Evolutionary conservation across 92 coral and sea anemone genomes (phyloP).

Genomic region (Phenganax stokvisi): DNA sequence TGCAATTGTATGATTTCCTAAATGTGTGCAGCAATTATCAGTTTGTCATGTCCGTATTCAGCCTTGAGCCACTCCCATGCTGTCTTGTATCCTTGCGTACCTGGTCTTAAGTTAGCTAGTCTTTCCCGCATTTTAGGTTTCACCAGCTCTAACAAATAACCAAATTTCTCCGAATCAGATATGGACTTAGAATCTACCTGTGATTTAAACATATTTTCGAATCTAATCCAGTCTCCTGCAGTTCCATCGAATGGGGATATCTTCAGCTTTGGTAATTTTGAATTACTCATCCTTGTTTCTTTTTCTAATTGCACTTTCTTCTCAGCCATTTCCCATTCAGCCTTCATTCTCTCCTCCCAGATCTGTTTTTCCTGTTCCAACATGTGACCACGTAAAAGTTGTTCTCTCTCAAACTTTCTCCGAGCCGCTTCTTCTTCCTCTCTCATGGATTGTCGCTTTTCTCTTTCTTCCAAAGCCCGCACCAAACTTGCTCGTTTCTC

Average conservation of each 20-base stretch:
- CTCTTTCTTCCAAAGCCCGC: background rate
- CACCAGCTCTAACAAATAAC: slow-evolving; percentile 50
- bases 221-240: slow-evolving; percentile 51
- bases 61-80: slow-evolving; percentile 53
- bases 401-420: slow-evolving; percentile 44
- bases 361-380: slow-evolving; percentile 51
- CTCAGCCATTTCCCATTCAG: slow-evolving; percentile 39
- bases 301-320: slow-evolving; percentile 44
- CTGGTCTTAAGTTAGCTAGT: slow-evolving; percentile 50
- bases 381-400: slow-evolving; percentile 39
- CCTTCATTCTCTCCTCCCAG: slow-evolving; percentile 47
- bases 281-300: slow-evolving; percentile 26
- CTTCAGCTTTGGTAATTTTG: slow-evolving; percentile 51
- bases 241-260: slow-evolving; percentile 53
- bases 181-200: slow-evolving; percentile 42
- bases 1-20: slow-evolving; percentile 53
- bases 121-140: slow-evolving; percentile 45
- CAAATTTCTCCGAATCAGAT: slow-evolving; percentile 50
- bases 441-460: background rate
- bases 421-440: slow-evolving; percentile 34
- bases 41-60: slow-evolving; percentile 52
- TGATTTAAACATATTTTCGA: slow-evolving; percentile 53
- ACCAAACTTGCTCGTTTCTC: slow-evolving; percentile 16
- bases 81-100: slow-evolving; percentile 54
- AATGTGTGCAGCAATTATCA: slow-evolving; percentile 51